phyloP scores from a whole-genome alignment of 2,113 vertebrate species.

The Lampris megalopsis region DNA sequence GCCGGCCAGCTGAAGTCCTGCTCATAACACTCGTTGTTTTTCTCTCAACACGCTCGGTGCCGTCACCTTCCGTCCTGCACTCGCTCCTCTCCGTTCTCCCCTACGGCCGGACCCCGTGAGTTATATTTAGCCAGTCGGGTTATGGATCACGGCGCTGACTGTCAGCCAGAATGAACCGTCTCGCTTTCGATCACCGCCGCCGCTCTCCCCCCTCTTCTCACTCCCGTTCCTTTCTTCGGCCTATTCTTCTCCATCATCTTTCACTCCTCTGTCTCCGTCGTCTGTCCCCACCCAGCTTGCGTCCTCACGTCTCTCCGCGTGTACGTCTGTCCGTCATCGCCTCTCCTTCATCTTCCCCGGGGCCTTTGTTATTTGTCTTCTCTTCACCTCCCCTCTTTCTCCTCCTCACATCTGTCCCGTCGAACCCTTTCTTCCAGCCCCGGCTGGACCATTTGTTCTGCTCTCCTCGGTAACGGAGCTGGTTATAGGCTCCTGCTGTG shows the following conservation, averaged over 20 bases:
- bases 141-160: slow-evolving; percentile 79
- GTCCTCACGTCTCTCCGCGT: slow-evolving; percentile 38
- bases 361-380: slow-evolving; percentile 30
- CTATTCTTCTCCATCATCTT: slow-evolving; percentile 54
- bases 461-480: slow-evolving; percentile 65
- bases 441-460: slow-evolving; percentile 72
- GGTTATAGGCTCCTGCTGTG: slow-evolving; percentile 65
- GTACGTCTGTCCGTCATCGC: slow-evolving; percentile 57
- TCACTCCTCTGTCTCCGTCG: slow-evolving; percentile 32
- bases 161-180: slow-evolving; percentile 80
- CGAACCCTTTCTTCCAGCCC: slow-evolving; percentile 46
- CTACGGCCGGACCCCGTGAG: slow-evolving; percentile 63
- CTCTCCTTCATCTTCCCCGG: slow-evolving; percentile 29
- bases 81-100: slow-evolving; percentile 53
- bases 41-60: slow-evolving; percentile 22
- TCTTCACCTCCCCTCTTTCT: slow-evolving; percentile 36
- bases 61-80: slow-evolving; percentile 36
- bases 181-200: slow-evolving; percentile 67
- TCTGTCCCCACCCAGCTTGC: slow-evolving; percentile 27
- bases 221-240: slow-evolving; percentile 55
- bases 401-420: slow-evolving; percentile 3
- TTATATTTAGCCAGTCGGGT: slow-evolving; percentile 77
- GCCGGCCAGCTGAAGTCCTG: slow-evolving; percentile 29
- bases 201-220: slow-evolving; percentile 44
- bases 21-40: slow-evolving; percentile 46